Conservation (phyloP, 1,140 invertebrate genomes). For the Penaeus japonicus region DNA sequence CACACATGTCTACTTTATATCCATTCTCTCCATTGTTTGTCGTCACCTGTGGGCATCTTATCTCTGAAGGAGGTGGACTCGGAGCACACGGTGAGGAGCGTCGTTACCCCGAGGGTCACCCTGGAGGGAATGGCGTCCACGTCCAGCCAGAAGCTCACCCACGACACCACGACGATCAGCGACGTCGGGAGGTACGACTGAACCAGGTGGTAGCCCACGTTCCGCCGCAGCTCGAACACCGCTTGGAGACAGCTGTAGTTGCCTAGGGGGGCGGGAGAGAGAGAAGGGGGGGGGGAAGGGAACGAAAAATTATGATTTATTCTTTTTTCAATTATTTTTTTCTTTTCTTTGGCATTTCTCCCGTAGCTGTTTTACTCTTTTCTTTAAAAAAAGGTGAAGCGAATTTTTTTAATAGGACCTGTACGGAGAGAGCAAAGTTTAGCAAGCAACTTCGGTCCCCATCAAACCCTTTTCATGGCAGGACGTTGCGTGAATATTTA, state of each 20-base stretch:
- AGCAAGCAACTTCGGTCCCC: no score
- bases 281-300: no score
- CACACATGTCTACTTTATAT: neutral
- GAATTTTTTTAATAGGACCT: no score
- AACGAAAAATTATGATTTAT: no score
- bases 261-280: conserved; percentile 63
- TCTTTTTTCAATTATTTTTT: neutral
- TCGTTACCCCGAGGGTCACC: conserved; percentile 72
- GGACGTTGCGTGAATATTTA: no score
- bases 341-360: no score
- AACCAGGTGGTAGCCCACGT: conserved; percentile 72
- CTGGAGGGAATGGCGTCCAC: conserved; percentile 73
- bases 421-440: no score
- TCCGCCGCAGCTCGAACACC: conserved; percentile 68
- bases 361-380: no score
- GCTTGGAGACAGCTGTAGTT: conserved; percentile 71
- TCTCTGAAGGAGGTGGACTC: conserved; percentile 53
- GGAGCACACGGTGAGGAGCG: conserved; percentile 68
- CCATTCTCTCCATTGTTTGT: neutral
- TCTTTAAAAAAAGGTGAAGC: no score
- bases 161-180: conserved; percentile 74
- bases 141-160: conserved; percentile 75
- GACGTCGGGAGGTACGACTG: conserved; percentile 74
- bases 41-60: conserved; percentile 49
- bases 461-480: no score